Evolutionary conservation across 2,888 invertebrate species (phyloP).

Genomic region (Dolichopus griseipennis): DNA sequence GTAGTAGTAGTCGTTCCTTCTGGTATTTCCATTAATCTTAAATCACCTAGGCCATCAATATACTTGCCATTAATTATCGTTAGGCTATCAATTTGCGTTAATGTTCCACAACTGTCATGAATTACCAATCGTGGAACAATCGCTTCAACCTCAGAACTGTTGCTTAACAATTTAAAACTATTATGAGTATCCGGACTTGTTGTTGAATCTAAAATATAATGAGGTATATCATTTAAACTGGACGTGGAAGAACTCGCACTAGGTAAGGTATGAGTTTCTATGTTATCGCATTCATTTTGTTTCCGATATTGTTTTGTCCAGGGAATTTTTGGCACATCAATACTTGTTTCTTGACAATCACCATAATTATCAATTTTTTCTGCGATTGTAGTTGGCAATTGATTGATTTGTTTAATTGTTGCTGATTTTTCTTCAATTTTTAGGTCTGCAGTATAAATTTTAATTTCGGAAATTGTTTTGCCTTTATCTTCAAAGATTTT

Average conservation of each 20-base stretch:
- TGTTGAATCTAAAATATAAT: slow-evolving; percentile 42
- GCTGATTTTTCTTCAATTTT: slow-evolving; percentile 21
- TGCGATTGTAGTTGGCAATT: neutral
- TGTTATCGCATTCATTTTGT: slow-evolving; percentile 32
- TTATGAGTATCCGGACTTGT: slow-evolving; percentile 44
- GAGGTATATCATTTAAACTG: slow-evolving; percentile 43
- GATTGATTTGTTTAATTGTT: slow-evolving; percentile 23
- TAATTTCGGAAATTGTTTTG: slow-evolving; percentile 38
- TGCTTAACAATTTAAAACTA: slow-evolving; percentile 16
- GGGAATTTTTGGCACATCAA: slow-evolving; percentile 51
- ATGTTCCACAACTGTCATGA: slow-evolving; percentile 60
- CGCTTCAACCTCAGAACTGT: slow-evolving; percentile 23
- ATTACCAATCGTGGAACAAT: slow-evolving; percentile 58
- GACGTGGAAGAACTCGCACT: slow-evolving; percentile 46
- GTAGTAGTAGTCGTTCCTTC: slow-evolving; percentile 35
- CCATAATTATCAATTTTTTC: slow-evolving; percentile 22
- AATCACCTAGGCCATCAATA: slow-evolving; percentile 43
- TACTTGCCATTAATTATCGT: slow-evolving; percentile 47
- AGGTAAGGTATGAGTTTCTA: slow-evolving; percentile 50
- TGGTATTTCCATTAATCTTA: slow-evolving; percentile 40
- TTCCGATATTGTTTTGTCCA: slow-evolving; percentile 42
- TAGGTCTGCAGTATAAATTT: slow-evolving; percentile 33
- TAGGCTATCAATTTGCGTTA: slow-evolving; percentile 54
- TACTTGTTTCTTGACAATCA: slow-evolving; percentile 51
- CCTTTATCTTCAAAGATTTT: slow-evolving; percentile 38